Conservation (phyloP, 2,888 invertebrate genomes). For the Gymnocheta viridis region DNA sequence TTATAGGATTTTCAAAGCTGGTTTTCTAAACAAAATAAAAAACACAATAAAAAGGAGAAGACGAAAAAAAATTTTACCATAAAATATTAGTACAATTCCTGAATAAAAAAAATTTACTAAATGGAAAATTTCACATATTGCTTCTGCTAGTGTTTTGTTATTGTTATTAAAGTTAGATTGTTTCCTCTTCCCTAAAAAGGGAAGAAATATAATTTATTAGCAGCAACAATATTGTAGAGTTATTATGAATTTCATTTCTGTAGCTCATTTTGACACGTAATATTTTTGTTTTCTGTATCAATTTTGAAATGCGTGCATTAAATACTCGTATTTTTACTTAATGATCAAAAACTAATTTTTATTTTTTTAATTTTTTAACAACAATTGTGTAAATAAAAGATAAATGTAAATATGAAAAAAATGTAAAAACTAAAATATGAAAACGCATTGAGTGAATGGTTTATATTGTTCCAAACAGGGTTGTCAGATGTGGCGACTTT, state of each 20-base stretch:
- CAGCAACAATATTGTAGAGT: no score
- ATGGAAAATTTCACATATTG: conserved; percentile 27
- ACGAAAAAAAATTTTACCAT: conserved; percentile 28
- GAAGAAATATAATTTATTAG: no score
- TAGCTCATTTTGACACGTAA: no score
- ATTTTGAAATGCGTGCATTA: not conserved
- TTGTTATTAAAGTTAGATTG: conserved; percentile 7
- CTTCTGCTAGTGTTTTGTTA: conserved; percentile 21
- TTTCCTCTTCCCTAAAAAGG: not conserved
- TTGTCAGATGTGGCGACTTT: no score
- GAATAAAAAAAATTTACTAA: conserved; percentile 10
- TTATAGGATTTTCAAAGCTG: conserved; percentile 60
- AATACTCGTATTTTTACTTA: not conserved
- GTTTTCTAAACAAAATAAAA: conserved; percentile 24
- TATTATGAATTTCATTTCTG: not conserved
- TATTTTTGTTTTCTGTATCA: no score
- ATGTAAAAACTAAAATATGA: not conserved
- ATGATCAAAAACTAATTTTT: conserved; percentile 4
- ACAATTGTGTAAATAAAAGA: conserved; percentile 56
- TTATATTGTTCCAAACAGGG: no score
- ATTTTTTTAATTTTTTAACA: not conserved
- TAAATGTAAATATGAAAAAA: conserved; percentile 10
- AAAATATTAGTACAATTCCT: conserved; percentile 1
- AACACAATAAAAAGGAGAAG: not conserved
- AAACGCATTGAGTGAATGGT: conserved; percentile 16